A percentile compares a stretch with the other conserved stretches of the same genome.
phyloP scores from a whole-genome alignment of 2,797 vertebrate species.

The Triplophysa bombifrons region DNA sequence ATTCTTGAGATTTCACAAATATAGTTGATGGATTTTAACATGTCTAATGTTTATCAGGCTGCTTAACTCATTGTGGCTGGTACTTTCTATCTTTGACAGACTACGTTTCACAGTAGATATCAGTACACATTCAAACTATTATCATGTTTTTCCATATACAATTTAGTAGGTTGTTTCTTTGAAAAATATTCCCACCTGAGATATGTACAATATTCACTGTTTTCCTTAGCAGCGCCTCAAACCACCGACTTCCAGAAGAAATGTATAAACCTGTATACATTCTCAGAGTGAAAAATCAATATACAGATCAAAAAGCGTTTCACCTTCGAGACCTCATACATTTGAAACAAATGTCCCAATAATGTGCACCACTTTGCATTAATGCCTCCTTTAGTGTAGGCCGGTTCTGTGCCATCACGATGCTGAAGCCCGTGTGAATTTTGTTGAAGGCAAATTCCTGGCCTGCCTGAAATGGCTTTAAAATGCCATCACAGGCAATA shows the following conservation, averaged over 20 bases:
- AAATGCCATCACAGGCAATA: constrained; percentile 35
- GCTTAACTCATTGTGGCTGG: not conserved
- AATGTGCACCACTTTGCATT: constrained; percentile 25
- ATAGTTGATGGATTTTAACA: no score
- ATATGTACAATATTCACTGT: not conserved
- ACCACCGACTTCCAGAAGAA: not conserved
- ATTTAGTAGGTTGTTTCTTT: not conserved
- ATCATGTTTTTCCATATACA: not conserved
- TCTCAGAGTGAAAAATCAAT: constrained; percentile 23
- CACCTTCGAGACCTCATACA: constrained; percentile 21
- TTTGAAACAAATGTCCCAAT: constrained; percentile 34
- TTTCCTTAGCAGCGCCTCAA: not conserved
- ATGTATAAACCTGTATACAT: constrained; percentile 10
- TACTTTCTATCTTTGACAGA: not conserved
- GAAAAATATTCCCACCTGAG: not conserved
- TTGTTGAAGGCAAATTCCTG: constrained; percentile 9
- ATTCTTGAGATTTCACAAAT: no score
- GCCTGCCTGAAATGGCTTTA: constrained; percentile 27
- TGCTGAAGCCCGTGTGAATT: not conserved
- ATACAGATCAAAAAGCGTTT: constrained; percentile 32
- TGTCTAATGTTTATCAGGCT: no score
- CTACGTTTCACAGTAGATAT: not conserved
- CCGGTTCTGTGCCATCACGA: constrained; percentile 10
- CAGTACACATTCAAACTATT: not conserved
- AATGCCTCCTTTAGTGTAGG: constrained; percentile 10